Evolutionary conservation across 2,797 vertebrate genomes (phyloP), one percentile per base, ranked within the genome.

Genomic region (Pampus argenteus): DNA sequence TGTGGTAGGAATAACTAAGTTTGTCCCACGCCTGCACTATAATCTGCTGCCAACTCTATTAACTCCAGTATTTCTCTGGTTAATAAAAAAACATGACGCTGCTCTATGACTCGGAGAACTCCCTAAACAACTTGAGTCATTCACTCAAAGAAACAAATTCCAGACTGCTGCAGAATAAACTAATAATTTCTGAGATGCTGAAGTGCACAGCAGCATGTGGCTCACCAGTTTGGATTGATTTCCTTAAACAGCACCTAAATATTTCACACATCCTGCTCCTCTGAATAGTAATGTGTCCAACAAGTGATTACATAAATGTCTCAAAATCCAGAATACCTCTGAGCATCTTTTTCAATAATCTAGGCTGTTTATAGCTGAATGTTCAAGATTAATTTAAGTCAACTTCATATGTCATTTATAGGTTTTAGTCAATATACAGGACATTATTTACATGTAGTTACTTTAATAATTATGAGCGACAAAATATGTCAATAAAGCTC

Each of bases 151-250:
- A 83, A 89, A 88, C 81, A 74, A 60, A 74, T 78, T 88, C 83
- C 89, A 90, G 81, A 79, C 80, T 34, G 71, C 78, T 59, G 73
- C 68, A 72, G 81, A 78, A 82, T 87, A 87, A 88, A 86, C 83
- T 78, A 83, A 86, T 83, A 73, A 76, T 83, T 82, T 80, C 67
- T 66, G 62, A 74, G 78, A 81, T 69, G 66, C 48, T 78, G 3
- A 36, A 72, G 59, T 31, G 61, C 64, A 79, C 40, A 49, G 74
- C 85, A 83, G 79, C 82, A 69, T 72, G 61, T 67, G 70, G 66
- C 68, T 79, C 70, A 79, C 74, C 60, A 38, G 28, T 82, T 85
- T 82, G 74, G 64, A 70, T 74, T 40, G 18, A 69, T 64, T 74
- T 83, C 68, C 52, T 70, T 52, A 31, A 65, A 42, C 50, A 77